Evolutionary conservation across 2,888 invertebrate species (phyloP).

Genomic region (Marronus borbonicus): DNA sequence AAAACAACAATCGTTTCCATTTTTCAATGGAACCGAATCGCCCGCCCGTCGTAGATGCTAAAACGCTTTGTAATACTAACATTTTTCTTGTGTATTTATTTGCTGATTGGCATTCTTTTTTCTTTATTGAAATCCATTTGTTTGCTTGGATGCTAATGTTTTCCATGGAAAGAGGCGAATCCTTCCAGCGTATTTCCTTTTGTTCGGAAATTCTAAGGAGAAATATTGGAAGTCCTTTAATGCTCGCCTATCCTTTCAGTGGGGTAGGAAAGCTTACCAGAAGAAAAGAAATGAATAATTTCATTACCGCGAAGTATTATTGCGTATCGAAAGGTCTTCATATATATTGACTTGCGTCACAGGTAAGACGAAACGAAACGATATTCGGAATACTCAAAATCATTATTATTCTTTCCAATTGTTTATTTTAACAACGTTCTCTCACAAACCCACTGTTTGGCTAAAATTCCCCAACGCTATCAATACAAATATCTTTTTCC

Average conservation of each 20-base stretch:
- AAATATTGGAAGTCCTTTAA: constrained; percentile 31
- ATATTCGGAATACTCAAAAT: too few species aligned
- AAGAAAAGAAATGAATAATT: constrained; percentile 17
- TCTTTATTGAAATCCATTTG: constrained; percentile 39
- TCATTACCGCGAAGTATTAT: constrained; percentile 22
- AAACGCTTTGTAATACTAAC: constrained; percentile 51
- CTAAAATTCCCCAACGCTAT: too few species aligned
- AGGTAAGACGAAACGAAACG: not conserved
- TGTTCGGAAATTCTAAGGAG: constrained; percentile 24
- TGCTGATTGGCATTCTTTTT: constrained; percentile 43
- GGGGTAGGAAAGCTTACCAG: not conserved
- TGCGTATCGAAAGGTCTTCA: not conserved
- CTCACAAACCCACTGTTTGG: too few species aligned
- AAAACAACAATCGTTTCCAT: constrained; percentile 41
- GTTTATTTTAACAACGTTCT: too few species aligned
- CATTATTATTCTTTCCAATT: too few species aligned
- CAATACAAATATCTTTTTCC: too few species aligned
- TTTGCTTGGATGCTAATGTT: constrained; percentile 28
- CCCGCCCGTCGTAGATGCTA: constrained; percentile 34
- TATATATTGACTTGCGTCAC: not conserved
- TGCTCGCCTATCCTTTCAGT: not conserved
- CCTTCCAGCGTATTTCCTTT: constrained; percentile 16
- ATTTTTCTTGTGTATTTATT: constrained; percentile 49
- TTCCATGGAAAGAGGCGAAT: constrained; percentile 11
- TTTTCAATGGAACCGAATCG: constrained; percentile 47